Percentiles rank a stretch among this genome's conserved stretches.
These are phyloP conservation scores for Coturnix japonica DNA, from an alignment of 2,113 vertebrate genomes.

Conservation along the genomic window DNA sequence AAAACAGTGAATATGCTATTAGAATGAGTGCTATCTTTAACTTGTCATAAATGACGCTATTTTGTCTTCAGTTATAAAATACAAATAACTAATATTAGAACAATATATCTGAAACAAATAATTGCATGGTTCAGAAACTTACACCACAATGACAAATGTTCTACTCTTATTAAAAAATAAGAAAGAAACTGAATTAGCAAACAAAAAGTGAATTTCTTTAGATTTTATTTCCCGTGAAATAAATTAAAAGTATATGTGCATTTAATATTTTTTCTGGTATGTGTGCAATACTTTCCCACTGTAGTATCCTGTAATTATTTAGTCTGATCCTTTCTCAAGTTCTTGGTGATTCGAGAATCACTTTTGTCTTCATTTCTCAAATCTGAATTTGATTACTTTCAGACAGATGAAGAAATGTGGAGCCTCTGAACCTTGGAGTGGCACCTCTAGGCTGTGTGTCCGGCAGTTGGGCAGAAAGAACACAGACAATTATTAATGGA, in stretches of 20 bases:
- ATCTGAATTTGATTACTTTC: not conserved
- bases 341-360: not conserved
- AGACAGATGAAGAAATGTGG: fast-evolving
- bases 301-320: not conserved
- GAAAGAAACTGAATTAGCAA: not conserved
- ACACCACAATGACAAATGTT: not conserved
- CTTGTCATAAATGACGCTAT: not conserved
- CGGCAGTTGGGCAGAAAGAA: not conserved
- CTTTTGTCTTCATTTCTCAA: not conserved
- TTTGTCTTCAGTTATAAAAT: conserved; percentile 10
- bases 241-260: not conserved
- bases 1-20: not conserved
- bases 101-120: not conserved
- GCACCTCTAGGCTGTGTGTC: not conserved
- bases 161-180: not conserved
- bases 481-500: not conserved
- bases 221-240: not conserved
- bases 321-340: not conserved
- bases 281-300: not conserved
- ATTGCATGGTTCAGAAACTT: not conserved
- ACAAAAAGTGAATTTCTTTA: not conserved
- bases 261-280: not conserved
- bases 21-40: conserved; percentile 18
- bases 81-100: not conserved
- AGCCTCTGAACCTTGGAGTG: not conserved